Evolutionary conservation across 1,140 invertebrate genomes (phyloP).

Genomic region (Ooceraea biroi): DNA sequence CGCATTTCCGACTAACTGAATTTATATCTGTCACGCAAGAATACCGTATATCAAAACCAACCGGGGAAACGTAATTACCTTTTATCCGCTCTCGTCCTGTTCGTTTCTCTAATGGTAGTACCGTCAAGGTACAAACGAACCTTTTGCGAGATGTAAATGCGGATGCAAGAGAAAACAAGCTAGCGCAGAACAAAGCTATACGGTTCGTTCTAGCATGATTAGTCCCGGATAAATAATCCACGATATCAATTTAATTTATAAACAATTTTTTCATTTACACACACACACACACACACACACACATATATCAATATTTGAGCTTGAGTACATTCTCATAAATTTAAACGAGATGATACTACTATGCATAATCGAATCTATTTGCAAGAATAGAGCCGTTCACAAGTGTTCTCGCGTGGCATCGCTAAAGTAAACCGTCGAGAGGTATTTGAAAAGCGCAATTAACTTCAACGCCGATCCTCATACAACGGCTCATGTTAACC

Average conservation of each 20-base stretch:
- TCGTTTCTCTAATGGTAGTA: neutral
- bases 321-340: too few species aligned
- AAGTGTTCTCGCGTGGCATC: neutral
- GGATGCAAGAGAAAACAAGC: neutral
- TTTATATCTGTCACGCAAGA: conserved; percentile 46
- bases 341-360: too few species aligned
- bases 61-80: conserved; percentile 33
- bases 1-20: conserved; percentile 44
- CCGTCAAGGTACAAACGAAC: neutral
- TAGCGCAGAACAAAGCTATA: neutral
- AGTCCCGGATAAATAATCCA: neutral
- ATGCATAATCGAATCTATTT: too few species aligned
- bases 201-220: neutral
- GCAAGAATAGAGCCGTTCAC: neutral
- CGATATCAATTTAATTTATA: too few species aligned
- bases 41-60: conserved; percentile 42
- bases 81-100: conserved; percentile 10
- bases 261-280: too few species aligned
- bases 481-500: conserved; percentile 42
- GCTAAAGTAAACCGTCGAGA: neutral
- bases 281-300: too few species aligned
- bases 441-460: conserved; percentile 25
- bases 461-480: conserved; percentile 22
- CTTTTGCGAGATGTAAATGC: conserved; percentile 6
- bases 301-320: too few species aligned